Percentiles rank a stretch among this genome's conserved stretches.
Conservation (phyloP, 2,797 vertebrate species). For the Acridotheres tristis region DNA sequence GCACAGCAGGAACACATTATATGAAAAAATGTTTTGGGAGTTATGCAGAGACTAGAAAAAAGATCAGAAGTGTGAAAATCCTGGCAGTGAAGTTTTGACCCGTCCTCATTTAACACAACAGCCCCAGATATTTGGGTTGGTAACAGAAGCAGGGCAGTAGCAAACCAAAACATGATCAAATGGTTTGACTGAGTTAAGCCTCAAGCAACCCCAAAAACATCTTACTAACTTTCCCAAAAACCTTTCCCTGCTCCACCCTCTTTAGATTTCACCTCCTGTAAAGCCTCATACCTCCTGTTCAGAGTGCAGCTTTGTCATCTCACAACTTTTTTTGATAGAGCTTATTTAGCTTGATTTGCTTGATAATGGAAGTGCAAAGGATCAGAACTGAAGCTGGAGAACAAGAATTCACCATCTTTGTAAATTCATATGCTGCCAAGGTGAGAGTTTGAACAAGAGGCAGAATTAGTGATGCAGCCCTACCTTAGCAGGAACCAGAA, state of each 20-base stretch:
- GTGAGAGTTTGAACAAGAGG: not conserved
- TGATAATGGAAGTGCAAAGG: not conserved
- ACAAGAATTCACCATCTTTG: not conserved
- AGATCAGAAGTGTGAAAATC: conserved; percentile 40
- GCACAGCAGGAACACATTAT: conserved; percentile 55
- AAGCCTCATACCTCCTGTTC: not conserved
- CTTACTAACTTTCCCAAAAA: not conserved
- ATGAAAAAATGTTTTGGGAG: conserved; percentile 10
- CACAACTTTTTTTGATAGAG: not conserved
- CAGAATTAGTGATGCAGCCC: not conserved
- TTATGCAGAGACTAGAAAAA: conserved; percentile 2
- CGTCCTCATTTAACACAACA: conserved; percentile 23
- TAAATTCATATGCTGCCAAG: not conserved
- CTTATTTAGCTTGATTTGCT: not conserved
- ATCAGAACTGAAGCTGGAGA: not conserved
- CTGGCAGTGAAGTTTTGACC: not conserved
- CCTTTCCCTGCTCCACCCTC: not conserved
- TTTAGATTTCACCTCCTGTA: not conserved
- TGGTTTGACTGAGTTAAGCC: not conserved
- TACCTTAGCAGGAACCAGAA: not conserved
- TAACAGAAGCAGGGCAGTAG: not conserved
- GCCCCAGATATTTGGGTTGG: conserved; percentile 1
- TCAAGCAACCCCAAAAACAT: not conserved
- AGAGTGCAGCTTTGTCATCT: not conserved
- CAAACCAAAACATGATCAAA: not conserved